Evolutionary conservation across 2,888 invertebrate species (phyloP), one percentile per base, ranked within the genome.

Genomic region (Oligia strigilis): DNA sequence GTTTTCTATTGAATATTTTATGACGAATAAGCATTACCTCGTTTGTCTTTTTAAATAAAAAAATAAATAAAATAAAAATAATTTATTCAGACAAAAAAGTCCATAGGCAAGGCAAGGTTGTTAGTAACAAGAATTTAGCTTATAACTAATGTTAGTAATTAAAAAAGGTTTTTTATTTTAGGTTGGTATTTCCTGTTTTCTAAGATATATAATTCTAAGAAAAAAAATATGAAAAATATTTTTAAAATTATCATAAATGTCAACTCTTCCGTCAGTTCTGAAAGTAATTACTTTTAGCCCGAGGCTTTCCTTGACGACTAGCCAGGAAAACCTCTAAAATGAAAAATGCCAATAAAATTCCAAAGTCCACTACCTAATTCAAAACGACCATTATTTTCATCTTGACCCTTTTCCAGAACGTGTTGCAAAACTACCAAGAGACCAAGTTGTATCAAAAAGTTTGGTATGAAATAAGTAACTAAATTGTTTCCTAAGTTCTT

Each of bases 401-500:
- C n/a, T 58, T 66, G 87, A 69, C 74, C 74, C 72, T 19, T 69
- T 66, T 65, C 14, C 11, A 4, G 19, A 43, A 64, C 62, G 65
- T 60, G n/a, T n/a, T 58, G 19, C 64, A 40, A 23, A 49, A 72
- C 64, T 67, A 72, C 40, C 17, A 14, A 64, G 52, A 14, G 74
- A 69, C 52, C 80, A 72, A 84, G 79, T 78, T 84, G 74, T 74
- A 55, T 65, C 79, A 58, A 77, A 83, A 83, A 83, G 62, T 87
- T 77, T 77, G 40, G 79, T 70, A 87, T 75, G 73, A 70, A 85
- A 83, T 74, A 85, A 81, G 85, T 76, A 81, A 70, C 75, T 70
- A 77, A 87, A 87, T 87, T 85, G 88, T 85, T 85, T 81, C 29
- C 52, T 36, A 40, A 77, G 85, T 84, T 87, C 72, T 67, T 66